Evolutionary conservation across 2,888 invertebrate species (phyloP).

Genomic region (Trimorus sp.): DNA sequence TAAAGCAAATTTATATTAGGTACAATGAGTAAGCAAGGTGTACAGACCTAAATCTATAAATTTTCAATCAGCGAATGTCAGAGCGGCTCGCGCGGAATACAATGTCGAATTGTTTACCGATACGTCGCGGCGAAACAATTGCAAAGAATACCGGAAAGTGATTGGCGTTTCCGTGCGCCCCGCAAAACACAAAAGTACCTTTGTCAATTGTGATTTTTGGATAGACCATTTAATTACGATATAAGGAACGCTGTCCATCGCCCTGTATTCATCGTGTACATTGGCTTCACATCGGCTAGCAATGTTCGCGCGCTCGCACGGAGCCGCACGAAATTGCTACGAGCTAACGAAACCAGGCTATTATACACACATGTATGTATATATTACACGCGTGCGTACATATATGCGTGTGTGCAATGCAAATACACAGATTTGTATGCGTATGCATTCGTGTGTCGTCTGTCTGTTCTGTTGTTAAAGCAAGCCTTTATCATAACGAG

Average conservation of each 20-base stretch:
- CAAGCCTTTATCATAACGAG: slow-evolving; percentile 78
- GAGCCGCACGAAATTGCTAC: slow-evolving; percentile 52
- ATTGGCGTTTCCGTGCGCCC: slow-evolving; percentile 77
- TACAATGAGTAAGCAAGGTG: slow-evolving; percentile 77
- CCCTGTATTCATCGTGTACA: slow-evolving; percentile 67
- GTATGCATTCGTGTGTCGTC: slow-evolving; percentile 70
- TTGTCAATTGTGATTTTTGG: slow-evolving; percentile 80
- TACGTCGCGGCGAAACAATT: slow-evolving; percentile 49
- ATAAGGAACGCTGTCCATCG: slow-evolving; percentile 71
- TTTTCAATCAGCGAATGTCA: slow-evolving; percentile 72
- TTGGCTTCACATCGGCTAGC: slow-evolving; percentile 41
- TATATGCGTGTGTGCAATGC: slow-evolving; percentile 52
- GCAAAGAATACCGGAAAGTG: slow-evolving; percentile 24
- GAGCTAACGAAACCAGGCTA: slow-evolving; percentile 39
- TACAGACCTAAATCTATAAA: slow-evolving; percentile 79
- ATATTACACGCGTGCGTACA: slow-evolving; percentile 46
- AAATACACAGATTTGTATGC: slow-evolving; percentile 62
- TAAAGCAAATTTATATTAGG: slow-evolving; percentile 81
- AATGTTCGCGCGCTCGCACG: slow-evolving; percentile 51
- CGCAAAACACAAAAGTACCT: slow-evolving; percentile 76
- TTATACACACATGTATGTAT: slow-evolving; percentile 55
- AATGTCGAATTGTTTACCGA: too few species aligned
- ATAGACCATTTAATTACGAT: slow-evolving; percentile 75
- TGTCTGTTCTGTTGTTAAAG: slow-evolving; percentile 74
- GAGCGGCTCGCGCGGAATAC: slow-evolving; percentile 70